Evolutionary conservation across 2,888 invertebrate species (phyloP), one percentile per base, ranked within the genome.

Genomic region (Perdita meconis): DNA sequence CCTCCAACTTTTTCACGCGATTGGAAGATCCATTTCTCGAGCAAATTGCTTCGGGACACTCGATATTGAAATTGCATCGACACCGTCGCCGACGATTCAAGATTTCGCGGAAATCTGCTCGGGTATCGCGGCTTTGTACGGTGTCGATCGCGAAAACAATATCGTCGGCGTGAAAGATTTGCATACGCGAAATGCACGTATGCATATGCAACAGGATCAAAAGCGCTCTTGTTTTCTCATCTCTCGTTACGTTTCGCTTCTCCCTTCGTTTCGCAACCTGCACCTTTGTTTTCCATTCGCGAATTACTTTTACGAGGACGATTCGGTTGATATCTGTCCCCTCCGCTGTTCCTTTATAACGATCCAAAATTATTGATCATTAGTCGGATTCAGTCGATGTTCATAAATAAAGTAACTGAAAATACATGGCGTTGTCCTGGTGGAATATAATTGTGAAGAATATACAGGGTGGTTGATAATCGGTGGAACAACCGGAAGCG

Each of bases 71-170:
- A 53, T 53, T 34, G 30, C 53, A 53, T 53, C 30, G 53, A 30
- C 16, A 16, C 13, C 34, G 26, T 2, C 51, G 42, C 10, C 53
- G 12, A 59, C 53, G 36, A 53, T 64, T 13, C 30, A 64, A 74
- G 64, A 64, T 59, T 64, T 38, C 30, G 22, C 42, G 56, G 42
- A 34, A 38, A 47, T 40, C 16, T 10, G 56, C 63, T 16, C 10
- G 34, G 50, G 61, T 6, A 30, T 19, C 30, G 42, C 16, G 13
- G 61, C 75, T 82, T 73, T 64, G 64, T 56, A 63, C 63, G 59
- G 77, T 71, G 77, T 82, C 80, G 80, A 78, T 82, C 70, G 72
- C 51, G 67, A 72, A 78, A 82, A 83, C 77, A 83, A 77, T 78
- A 82, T 80, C 71, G 82, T 78, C 66, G 42, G 53, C 55, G 69